These are phyloP conservation scores for Chaetodon auriga DNA, from an alignment of 2,113 vertebrate species.

Conservation along the genomic window DNA sequence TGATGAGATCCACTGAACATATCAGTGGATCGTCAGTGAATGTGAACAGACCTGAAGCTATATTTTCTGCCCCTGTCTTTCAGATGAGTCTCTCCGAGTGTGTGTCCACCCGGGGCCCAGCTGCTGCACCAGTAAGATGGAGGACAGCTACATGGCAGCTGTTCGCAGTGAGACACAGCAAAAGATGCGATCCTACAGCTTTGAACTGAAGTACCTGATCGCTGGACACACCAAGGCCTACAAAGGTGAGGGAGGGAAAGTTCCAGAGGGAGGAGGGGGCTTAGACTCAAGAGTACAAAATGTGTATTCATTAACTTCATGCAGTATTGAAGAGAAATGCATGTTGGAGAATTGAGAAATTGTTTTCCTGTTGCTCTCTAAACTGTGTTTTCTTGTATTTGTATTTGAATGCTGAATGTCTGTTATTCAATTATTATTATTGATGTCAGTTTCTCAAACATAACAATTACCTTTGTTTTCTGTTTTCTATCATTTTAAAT, in stretches of 20 bases:
- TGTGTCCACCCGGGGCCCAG: constrained; percentile 88
- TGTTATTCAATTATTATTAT: too few species aligned
- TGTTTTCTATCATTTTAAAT: background rate
- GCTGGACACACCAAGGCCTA: constrained; percentile 86
- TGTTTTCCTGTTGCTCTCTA: too few species aligned
- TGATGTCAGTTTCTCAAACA: background rate
- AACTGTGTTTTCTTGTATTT: too few species aligned
- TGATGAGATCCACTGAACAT: background rate
- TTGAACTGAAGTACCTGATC: constrained; percentile 92
- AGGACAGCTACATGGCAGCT: constrained; percentile 91
- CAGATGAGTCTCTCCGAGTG: constrained; percentile 89
- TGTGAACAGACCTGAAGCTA: background rate
- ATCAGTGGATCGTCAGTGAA: background rate
- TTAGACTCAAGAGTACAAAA: too few species aligned
- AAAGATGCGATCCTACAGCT: constrained; percentile 90
- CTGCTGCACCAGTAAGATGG: constrained; percentile 93
- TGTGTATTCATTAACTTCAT: background rate
- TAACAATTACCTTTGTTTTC: too few species aligned
- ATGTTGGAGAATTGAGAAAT: background rate
- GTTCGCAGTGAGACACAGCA: constrained; percentile 89
- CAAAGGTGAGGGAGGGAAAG: constrained; percentile 82
- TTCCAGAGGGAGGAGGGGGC: background rate
- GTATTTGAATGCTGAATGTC: too few species aligned
- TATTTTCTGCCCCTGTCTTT: constrained; percentile 1
- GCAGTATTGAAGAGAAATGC: background rate